Evolutionary conservation across 2,113 vertebrate genomes (phyloP).

Genomic region (Malurus alboscapulatus): DNA sequence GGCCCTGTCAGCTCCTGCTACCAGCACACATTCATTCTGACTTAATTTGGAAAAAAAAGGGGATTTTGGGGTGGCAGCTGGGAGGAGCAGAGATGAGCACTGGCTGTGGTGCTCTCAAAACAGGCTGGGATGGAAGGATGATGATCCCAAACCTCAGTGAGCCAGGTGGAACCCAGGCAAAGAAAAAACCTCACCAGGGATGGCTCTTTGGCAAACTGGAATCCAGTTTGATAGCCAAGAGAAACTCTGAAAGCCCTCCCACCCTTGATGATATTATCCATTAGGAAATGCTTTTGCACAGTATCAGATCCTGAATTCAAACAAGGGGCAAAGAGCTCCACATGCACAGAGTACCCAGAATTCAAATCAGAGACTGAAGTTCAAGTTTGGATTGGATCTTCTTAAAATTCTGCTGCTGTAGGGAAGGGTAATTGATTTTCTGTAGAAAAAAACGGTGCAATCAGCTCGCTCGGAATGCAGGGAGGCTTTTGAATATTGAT

Average conservation of each 20-base stretch:
- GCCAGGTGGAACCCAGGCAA: neutral
- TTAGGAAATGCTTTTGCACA: neutral
- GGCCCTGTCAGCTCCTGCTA: neutral
- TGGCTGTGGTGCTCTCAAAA: neutral
- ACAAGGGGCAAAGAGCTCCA: neutral
- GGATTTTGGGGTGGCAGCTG: neutral
- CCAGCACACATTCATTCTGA: neutral
- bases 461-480: neutral
- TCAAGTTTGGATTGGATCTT: neutral
- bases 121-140: neutral
- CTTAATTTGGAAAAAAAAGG: neutral
- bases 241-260: neutral
- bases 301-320: neutral
- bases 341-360: neutral
- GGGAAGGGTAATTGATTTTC: conserved; percentile 26
- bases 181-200: neutral
- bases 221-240: neutral
- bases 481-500: conserved; percentile 33
- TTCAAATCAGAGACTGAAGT: neutral
- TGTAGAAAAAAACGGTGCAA: conserved; percentile 14
- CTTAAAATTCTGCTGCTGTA: conserved; percentile 30
- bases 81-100: neutral
- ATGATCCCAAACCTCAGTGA: neutral
- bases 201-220: neutral
- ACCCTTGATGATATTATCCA: neutral